Evolutionary conservation across 2,888 invertebrate species (phyloP).

Genomic region (Drosophila niveifrons): DNA sequence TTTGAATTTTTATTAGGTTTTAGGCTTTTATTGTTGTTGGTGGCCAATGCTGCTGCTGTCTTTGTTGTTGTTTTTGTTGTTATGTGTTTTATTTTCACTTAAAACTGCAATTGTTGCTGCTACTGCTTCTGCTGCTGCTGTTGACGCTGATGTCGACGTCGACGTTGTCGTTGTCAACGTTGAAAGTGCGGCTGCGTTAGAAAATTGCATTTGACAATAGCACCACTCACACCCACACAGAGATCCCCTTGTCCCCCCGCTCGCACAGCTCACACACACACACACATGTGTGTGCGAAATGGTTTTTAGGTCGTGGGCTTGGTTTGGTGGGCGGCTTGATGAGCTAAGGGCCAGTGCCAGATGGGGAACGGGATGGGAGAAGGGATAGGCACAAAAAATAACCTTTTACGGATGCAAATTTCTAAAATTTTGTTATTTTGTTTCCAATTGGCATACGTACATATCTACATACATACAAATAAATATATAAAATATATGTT

Average conservation of each 20-base stretch:
- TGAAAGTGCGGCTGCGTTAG: constrained; percentile 84
- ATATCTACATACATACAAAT: neutral
- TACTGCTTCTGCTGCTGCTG: constrained; percentile 42
- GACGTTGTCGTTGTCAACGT: constrained; percentile 67
- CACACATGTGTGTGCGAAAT: constrained; percentile 11
- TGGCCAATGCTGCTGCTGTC: constrained; percentile 33
- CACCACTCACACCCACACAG: constrained; percentile 33
- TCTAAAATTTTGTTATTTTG: constrained; percentile 20
- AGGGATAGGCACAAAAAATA: constrained; percentile 20
- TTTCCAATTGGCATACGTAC: constrained; percentile 4
- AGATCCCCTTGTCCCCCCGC: constrained; percentile 7
- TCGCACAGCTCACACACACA: constrained; percentile 21
- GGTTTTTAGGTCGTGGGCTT: constrained; percentile 57
- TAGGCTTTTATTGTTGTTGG: constrained; percentile 78
- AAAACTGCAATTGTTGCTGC: constrained; percentile 61
- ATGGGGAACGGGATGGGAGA: neutral
- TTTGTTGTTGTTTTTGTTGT: constrained; percentile 44
- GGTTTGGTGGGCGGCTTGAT: constrained; percentile 27
- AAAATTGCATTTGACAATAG: constrained; percentile 81
- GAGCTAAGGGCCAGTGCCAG: neutral
- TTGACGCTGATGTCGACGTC: constrained; percentile 26
- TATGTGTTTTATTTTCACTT: constrained; percentile 66
- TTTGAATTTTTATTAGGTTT: constrained; percentile 85
- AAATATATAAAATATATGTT: neutral
- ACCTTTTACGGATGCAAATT: constrained; percentile 30